Evolutionary conservation across 2,888 invertebrate species (phyloP).

Genomic region (Eilema sororculum): DNA sequence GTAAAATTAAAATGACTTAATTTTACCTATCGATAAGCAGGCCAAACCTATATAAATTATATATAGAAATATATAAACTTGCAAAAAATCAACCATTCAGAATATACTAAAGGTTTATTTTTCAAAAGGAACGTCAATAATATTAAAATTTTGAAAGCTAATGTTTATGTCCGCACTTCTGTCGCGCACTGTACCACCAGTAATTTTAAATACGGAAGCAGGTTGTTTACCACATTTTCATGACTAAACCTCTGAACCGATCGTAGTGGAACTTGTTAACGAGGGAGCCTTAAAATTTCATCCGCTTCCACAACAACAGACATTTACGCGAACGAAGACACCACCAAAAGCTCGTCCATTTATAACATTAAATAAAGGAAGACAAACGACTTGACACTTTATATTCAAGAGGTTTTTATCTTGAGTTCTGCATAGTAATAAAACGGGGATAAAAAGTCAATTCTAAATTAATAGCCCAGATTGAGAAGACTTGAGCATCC

Average conservation of each 20-base stretch:
- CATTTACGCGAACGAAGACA: background rate
- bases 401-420: constrained; percentile 27
- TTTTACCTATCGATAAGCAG: no score
- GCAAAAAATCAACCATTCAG: no score
- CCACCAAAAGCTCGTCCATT: background rate
- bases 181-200: background rate
- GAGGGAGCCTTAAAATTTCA: background rate
- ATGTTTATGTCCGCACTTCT: background rate
- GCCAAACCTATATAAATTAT: no score
- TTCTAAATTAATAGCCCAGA: constrained; percentile 47
- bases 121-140: no score
- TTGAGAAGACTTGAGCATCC: constrained; percentile 36
- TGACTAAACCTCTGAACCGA: background rate
- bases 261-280: background rate
- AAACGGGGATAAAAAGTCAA: constrained; percentile 46
- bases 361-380: background rate
- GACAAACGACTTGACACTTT: constrained; percentile 21
- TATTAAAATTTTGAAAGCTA: no score
- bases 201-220: background rate
- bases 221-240: background rate
- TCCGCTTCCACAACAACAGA: background rate
- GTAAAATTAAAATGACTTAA: no score
- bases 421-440: constrained; percentile 40
- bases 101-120: no score
- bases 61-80: no score